Evolutionary conservation across 2,888 invertebrate genomes (phyloP).

Genomic region (Synergus itoensis): DNA sequence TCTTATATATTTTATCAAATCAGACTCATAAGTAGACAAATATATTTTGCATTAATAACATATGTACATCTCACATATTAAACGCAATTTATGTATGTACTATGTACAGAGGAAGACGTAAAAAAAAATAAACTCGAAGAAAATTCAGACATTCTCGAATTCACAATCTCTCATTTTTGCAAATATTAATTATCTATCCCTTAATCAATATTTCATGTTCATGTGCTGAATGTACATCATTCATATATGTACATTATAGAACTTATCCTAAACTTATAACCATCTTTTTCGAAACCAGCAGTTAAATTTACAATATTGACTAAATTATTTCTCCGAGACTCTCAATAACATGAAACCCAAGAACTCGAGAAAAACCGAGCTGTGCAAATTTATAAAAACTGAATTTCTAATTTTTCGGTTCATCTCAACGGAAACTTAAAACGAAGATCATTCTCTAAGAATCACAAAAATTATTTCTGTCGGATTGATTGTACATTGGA

Average conservation of each 20-base stretch:
- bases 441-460: neutral
- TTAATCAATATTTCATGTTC: conserved; percentile 5
- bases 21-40: conserved; percentile 51
- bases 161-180: conserved; percentile 41
- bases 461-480: neutral
- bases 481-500: neutral
- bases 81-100: conserved; percentile 42
- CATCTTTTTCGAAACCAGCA: neutral
- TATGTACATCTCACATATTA: conserved; percentile 45
- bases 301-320: conserved; percentile 30
- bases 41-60: conserved; percentile 45
- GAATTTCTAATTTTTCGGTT: neutral
- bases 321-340: conserved; percentile 32
- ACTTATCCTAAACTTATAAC: conserved; percentile 9
- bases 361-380: conserved; percentile 14
- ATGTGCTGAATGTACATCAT: conserved; percentile 27
- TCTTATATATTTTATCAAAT: conserved; percentile 51
- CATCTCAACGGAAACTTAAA: neutral
- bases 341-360: conserved; percentile 1
- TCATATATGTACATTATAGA: conserved; percentile 37
- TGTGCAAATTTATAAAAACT: conserved; percentile 8
- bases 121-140: conserved; percentile 59
- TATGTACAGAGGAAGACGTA: conserved; percentile 57
- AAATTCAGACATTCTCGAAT: conserved; percentile 58
- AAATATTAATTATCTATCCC: neutral